Conservation (phyloP, 2,113 vertebrate species). For the Melanerpes formicivorus region DNA sequence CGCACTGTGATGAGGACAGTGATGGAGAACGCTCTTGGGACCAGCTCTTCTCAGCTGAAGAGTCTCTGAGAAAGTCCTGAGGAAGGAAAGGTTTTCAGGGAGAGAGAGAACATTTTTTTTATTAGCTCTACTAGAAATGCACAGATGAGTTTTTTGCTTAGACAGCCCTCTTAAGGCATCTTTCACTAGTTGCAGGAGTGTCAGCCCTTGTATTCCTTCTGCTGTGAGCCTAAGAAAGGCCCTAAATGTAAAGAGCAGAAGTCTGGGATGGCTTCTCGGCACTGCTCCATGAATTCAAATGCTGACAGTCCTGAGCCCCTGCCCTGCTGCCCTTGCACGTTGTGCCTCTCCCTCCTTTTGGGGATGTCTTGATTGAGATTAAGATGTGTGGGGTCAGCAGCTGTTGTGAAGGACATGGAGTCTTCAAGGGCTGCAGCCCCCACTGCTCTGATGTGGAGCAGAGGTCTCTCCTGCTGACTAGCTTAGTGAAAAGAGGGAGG, state of each 20-base stretch:
- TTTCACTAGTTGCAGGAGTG: neutral
- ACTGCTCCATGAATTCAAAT: accelerated
- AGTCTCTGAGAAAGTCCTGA: neutral
- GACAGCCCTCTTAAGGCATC: slow-evolving; percentile 60
- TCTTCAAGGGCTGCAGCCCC: neutral
- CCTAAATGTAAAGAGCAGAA: neutral
- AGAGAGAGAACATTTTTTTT: neutral
- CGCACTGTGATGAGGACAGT: neutral
- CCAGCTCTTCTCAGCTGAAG: neutral
- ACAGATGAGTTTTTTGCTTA: slow-evolving; percentile 3
- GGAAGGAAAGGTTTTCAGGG: neutral
- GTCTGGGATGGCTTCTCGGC: accelerated
- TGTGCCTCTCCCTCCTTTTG: neutral
- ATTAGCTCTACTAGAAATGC: neutral
- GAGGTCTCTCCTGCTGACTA: neutral
- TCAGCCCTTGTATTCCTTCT: neutral
- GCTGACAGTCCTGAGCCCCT: accelerated
- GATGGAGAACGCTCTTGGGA: neutral
- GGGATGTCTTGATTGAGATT: accelerated
- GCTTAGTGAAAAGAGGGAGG: accelerated
- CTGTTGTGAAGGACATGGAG: neutral
- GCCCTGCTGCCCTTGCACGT: neutral
- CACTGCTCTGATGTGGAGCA: accelerated
- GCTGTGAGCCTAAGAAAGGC: neutral
- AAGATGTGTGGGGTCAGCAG: neutral